Conservation (phyloP, 2,888 invertebrate species). For the Hypselothyrea guttata region DNA sequence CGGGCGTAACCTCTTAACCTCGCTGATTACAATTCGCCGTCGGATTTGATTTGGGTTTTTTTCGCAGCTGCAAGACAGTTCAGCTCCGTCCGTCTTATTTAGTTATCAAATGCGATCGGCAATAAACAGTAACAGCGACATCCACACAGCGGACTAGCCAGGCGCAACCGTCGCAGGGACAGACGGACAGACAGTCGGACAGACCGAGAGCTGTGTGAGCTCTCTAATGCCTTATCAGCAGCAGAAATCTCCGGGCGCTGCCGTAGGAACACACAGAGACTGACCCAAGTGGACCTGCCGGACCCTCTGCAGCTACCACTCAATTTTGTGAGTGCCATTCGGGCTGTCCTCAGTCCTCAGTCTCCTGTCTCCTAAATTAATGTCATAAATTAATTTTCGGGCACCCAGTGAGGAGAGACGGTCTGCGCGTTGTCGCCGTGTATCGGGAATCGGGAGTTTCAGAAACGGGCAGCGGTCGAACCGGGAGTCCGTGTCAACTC, state of each 20-base stretch:
- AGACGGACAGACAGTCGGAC: neutral
- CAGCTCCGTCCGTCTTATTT: constrained; percentile 46
- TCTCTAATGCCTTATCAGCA: constrained; percentile 65
- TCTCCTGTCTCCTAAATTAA: constrained; percentile 77
- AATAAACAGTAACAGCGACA: constrained; percentile 13
- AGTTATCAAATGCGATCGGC: constrained; percentile 48
- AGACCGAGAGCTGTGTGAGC: neutral
- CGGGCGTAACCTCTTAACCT: constrained; percentile 55
- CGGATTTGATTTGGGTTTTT: constrained; percentile 22
- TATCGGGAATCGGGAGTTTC: constrained; percentile 18
- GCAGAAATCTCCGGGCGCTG: constrained; percentile 52
- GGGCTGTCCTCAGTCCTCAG: too few relatives aligned
- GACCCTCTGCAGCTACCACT: constrained; percentile 40
- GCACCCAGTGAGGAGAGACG: constrained; percentile 48
- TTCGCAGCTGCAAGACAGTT: constrained; percentile 24
- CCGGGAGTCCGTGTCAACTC: constrained; percentile 31
- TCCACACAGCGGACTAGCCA: constrained; percentile 4
- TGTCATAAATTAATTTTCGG: constrained; percentile 79
- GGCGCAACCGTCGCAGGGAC: constrained; percentile 41
- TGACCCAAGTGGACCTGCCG: constrained; percentile 27
- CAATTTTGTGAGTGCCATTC: constrained; percentile 65
- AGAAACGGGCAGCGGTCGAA: constrained; percentile 20
- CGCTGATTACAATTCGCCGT: constrained; percentile 48
- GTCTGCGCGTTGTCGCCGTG: constrained; percentile 22
- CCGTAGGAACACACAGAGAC: constrained; percentile 46